Evolutionary conservation across 1,140 invertebrate genomes (phyloP), one percentile per base, ranked within the genome.

Genomic region (Eriosoma lanigerum): DNA sequence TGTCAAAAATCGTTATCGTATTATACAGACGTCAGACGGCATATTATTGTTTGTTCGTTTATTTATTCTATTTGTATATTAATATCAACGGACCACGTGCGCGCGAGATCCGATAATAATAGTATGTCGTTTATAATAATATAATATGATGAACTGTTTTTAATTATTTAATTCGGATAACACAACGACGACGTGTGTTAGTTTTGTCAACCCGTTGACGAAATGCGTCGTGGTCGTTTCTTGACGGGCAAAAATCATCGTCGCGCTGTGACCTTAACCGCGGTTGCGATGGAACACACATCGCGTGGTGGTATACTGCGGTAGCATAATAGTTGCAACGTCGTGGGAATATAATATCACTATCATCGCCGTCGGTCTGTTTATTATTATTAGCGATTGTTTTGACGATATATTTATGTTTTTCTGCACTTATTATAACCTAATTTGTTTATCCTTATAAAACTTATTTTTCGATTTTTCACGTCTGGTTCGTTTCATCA

Each of bases 201-300:
- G n/a, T n/a, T n/a, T 48, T 24, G 17, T 3, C 24, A 50, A 50
- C 12, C n/a, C 38, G 10, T 3, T 15, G 50, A 54, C 6, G 44
- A 75, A 75, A 75, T 54, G 50, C 52, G 50, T 73, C n/a, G 70
- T 48, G 46, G 26, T 73, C 70, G 52, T 29, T 50, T 56, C 72
- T 58, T 58, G 72, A 75, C 72, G 26, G 50, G 44, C 54, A 24
- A 48, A 48, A 68, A 48, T 24, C 48, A 46, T n/a, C 21, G 15
- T 17, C 66, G 52, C 21, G 15, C 9, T 44, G 52, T 56, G 72
- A 75, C 72, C 72, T 75, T 75, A 75, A 75, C 72, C 50, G 54
- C 32, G 54, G 26, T 75, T 58, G 72, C n/a, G 52, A 19, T 29
- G 70, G 72, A 26, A 58, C 68, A 6, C 13, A 24, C 64, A 24